Conservation (phyloP, 2,113 vertebrate species). For the Elaphurus davidianus region DNA sequence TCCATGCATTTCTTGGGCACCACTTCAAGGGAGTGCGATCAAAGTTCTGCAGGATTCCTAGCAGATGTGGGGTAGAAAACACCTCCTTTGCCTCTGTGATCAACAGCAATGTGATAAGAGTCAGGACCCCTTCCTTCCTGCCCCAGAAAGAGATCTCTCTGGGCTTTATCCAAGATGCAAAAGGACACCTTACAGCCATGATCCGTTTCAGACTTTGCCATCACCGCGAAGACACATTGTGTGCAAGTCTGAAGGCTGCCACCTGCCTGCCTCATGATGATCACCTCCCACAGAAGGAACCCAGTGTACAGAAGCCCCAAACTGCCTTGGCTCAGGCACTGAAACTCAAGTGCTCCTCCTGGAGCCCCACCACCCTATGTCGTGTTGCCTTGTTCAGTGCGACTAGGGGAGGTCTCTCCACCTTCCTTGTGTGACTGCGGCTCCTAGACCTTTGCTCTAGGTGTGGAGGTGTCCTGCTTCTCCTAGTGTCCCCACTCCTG, state of each 20-base stretch:
- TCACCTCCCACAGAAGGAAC: background rate
- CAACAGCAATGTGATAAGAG: too few species aligned
- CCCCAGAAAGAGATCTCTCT: background rate
- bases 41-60: background rate
- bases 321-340: background rate
- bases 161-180: background rate
- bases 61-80: background rate
- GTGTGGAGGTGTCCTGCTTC: background rate
- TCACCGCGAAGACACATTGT: background rate
- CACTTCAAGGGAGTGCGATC: too few species aligned
- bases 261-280: background rate
- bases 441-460: background rate
- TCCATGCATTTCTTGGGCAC: too few species aligned
- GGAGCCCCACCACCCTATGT: accelerated
- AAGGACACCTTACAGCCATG: background rate
- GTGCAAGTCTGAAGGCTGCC: background rate
- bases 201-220: background rate
- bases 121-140: background rate
- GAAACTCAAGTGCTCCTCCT: background rate
- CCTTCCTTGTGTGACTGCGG: background rate
- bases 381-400: background rate
- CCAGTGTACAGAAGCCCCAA: background rate
- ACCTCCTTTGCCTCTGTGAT: background rate
- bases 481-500: background rate
- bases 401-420: background rate